Conservation (phyloP, 2,888 invertebrate genomes). For the Ctenicera cuprea region DNA sequence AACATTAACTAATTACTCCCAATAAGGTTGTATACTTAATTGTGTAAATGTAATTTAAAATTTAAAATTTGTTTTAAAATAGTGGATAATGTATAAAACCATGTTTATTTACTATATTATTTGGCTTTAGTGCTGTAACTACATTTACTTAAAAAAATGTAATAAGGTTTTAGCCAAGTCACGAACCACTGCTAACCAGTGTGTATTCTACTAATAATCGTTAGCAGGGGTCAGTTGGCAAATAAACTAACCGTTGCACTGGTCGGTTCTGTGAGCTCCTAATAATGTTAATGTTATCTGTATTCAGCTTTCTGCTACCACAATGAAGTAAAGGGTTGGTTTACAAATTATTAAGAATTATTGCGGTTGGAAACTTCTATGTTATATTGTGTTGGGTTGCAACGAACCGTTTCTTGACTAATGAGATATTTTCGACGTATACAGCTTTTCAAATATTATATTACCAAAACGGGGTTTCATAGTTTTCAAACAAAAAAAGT, state of each 20-base stretch:
- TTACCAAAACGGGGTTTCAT: too few species aligned
- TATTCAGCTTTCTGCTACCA: constrained; percentile 37
- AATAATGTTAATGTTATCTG: constrained; percentile 44
- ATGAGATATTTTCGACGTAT: too few species aligned
- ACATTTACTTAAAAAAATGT: constrained; percentile 8
- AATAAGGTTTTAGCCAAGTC: constrained; percentile 44
- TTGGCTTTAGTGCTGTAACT: background rate
- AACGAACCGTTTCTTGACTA: too few species aligned
- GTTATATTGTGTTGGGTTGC: too few species aligned
- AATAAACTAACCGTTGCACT: constrained; percentile 45
- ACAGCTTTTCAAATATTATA: too few species aligned
- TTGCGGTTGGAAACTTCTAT: background rate
- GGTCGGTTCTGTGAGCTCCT: constrained; percentile 40
- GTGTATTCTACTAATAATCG: constrained; percentile 54
- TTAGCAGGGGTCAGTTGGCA: constrained; percentile 53
- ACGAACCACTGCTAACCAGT: constrained; percentile 50
- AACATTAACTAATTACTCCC: too few species aligned
- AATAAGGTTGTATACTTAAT: too few species aligned
- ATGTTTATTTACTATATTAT: too few species aligned
- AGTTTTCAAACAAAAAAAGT: too few species aligned
- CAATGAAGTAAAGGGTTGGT: constrained; percentile 38
- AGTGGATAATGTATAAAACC: too few species aligned
- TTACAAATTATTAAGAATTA: constrained; percentile 31
- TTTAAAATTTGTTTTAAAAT: too few species aligned
- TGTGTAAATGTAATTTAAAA: too few species aligned